Percentiles rank a stretch among this genome's conserved stretches.
These are phyloP conservation scores for Apoderus coryli DNA, from an alignment of 2,888 invertebrate species.

Conservation along the genomic window DNA sequence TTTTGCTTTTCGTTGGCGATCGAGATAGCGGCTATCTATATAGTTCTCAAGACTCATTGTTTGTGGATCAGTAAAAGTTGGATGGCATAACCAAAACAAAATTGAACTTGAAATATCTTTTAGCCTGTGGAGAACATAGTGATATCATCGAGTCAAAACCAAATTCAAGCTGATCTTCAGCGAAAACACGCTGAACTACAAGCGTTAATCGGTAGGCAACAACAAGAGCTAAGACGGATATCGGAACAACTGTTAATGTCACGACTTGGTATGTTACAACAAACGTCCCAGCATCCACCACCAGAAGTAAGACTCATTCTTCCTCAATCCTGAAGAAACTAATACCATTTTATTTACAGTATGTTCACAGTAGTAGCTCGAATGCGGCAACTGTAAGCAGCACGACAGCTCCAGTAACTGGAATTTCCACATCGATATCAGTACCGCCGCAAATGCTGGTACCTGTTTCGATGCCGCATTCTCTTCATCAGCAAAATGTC, in stretches of 20 bases:
- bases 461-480: slow-evolving; percentile 22
- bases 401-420: slow-evolving; percentile 25
- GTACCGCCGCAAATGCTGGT: slow-evolving; percentile 23
- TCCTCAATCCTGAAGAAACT: background rate
- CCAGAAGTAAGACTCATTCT: background rate
- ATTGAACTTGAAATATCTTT: slow-evolving; percentile 11
- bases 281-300: slow-evolving; percentile 15
- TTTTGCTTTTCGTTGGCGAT: too few relatives aligned
- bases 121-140: slow-evolving; percentile 32
- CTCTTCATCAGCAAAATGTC: slow-evolving; percentile 18
- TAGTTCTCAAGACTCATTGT: too few relatives aligned
- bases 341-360: too few relatives aligned
- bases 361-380: slow-evolving; percentile 19
- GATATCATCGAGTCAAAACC: slow-evolving; percentile 41
- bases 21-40: too few relatives aligned
- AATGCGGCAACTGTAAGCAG: slow-evolving; percentile 28
- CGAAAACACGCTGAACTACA: slow-evolving; percentile 76
- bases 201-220: slow-evolving; percentile 69
- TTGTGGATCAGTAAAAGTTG: too few relatives aligned
- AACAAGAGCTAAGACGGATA: slow-evolving; percentile 70
- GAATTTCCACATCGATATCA: slow-evolving; percentile 17
- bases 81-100: too few relatives aligned
- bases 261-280: slow-evolving; percentile 51
- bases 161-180: slow-evolving; percentile 58
- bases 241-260: slow-evolving; percentile 79